Evolutionary conservation across 2,113 vertebrate genomes (phyloP).

Genomic region (Chiloscyllium plagiosum): DNA sequence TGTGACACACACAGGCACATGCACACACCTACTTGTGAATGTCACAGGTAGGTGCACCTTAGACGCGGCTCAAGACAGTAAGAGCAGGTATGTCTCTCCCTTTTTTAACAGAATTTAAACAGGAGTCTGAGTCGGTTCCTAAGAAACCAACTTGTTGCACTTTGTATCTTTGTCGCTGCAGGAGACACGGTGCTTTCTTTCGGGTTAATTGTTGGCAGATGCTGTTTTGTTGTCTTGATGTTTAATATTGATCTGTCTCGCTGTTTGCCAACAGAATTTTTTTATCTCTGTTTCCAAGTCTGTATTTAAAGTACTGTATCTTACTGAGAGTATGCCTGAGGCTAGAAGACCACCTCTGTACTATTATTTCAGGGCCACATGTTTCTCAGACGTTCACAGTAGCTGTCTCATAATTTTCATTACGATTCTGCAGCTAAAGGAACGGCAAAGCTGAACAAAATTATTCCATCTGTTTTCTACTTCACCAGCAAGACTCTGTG

Average conservation of each 20-base stretch:
- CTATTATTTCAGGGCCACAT: background rate
- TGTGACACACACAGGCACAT: background rate
- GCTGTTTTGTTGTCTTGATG: background rate
- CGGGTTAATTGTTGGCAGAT: background rate
- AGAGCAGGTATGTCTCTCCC: background rate
- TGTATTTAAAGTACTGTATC: background rate
- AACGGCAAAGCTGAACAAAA: background rate
- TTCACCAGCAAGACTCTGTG: background rate
- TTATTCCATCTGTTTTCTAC: background rate
- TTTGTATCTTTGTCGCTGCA: background rate
- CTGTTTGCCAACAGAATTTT: background rate
- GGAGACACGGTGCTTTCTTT: background rate
- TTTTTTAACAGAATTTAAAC: background rate
- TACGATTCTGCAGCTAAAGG: background rate
- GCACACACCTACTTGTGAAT: background rate
- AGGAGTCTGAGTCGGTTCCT: too few relatives aligned
- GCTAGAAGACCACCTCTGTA: background rate
- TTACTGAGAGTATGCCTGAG: background rate
- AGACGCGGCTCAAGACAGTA: too few relatives aligned
- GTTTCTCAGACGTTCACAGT: background rate
- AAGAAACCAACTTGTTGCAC: constrained; percentile 8
- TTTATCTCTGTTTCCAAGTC: background rate
- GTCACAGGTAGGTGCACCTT: background rate
- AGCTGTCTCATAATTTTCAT: background rate
- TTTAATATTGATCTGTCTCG: background rate